Conservation (phyloP, 2,888 invertebrate species). For the Theodoxus fluviatilis region DNA sequence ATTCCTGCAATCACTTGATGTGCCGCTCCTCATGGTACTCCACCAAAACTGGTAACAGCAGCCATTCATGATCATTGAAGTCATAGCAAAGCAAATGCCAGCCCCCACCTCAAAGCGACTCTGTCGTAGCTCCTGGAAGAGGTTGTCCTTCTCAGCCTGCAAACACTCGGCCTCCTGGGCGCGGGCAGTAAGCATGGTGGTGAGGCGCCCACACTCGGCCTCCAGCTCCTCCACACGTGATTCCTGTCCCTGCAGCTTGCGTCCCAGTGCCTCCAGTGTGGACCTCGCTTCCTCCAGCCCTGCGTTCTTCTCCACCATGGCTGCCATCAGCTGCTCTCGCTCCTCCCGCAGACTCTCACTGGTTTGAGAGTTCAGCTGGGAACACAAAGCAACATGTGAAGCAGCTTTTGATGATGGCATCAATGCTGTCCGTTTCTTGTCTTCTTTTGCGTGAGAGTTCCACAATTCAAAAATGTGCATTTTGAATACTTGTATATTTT, state of each 20-base stretch:
- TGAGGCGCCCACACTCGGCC: too few species aligned
- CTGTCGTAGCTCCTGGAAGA: constrained; percentile 49
- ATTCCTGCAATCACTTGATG: too few species aligned
- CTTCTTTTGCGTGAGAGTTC: too few species aligned
- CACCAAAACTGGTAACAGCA: too few species aligned
- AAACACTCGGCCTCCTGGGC: constrained; percentile 43
- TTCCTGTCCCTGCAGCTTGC: constrained; percentile 51
- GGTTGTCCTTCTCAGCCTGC: constrained; percentile 47
- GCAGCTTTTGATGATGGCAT: too few species aligned
- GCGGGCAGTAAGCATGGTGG: constrained; percentile 31
- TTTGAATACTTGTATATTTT: too few species aligned
- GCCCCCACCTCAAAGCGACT: constrained; percentile 39
- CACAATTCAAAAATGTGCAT: too few species aligned
- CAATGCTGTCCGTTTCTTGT: too few species aligned
- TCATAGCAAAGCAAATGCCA: too few species aligned
- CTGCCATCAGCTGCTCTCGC: constrained; percentile 43
- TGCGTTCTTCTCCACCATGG: constrained; percentile 44
- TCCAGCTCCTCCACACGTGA: constrained; percentile 49
- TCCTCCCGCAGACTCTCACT: constrained; percentile 49
- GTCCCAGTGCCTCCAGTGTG: constrained; percentile 43
- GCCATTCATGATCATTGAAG: too few species aligned
- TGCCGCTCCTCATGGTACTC: too few species aligned
- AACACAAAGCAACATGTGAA: background rate
- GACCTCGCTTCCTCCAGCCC: constrained; percentile 47
- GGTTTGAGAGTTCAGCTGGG: constrained; percentile 36